Evolutionary conservation across 2,888 invertebrate species (phyloP).

Genomic region (Thumatha senex): DNA sequence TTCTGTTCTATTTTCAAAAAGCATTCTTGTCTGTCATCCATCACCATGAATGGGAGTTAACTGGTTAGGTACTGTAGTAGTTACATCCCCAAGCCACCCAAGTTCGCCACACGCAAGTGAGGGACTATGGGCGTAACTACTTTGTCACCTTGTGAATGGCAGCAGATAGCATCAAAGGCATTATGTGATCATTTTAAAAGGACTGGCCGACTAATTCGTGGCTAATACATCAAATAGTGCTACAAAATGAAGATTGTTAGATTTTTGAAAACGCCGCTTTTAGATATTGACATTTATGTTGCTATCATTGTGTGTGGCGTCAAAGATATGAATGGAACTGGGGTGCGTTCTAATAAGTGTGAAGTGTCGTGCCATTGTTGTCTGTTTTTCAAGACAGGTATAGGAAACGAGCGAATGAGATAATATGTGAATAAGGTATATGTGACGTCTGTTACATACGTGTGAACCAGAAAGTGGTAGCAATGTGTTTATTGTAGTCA

Average conservation of each 20-base stretch:
- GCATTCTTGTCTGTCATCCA: neutral
- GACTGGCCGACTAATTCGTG: conserved; percentile 75
- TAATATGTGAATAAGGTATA: conserved; percentile 27
- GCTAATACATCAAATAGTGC: conserved; percentile 76
- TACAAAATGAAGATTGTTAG: conserved; percentile 66
- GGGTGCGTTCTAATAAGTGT: conserved; percentile 79
- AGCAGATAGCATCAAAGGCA: conserved; percentile 59
- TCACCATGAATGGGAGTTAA: neutral
- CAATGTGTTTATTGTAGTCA: conserved; percentile 11
- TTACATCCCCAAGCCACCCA: conserved; percentile 62
- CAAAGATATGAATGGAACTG: conserved; percentile 67
- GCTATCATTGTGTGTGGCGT: conserved; percentile 78
- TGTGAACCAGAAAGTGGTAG: conserved; percentile 30
- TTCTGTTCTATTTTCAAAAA: neutral
- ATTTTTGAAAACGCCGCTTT: conserved; percentile 64
- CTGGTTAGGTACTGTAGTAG: neutral
- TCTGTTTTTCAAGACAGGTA: conserved; percentile 60
- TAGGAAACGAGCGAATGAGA: conserved; percentile 48
- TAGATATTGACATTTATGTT: conserved; percentile 77
- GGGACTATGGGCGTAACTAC: conserved; percentile 68
- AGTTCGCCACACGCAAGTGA: conserved; percentile 70
- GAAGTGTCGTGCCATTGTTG: conserved; percentile 75
- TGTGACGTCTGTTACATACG: conserved; percentile 43
- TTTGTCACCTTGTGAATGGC: conserved; percentile 72
- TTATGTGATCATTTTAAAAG: conserved; percentile 57